Percentiles rank a stretch among this genome's conserved stretches.
These are phyloP conservation scores for Agapornis canus DNA, from an alignment of 2,797 vertebrate species.

Conservation along the genomic window DNA sequence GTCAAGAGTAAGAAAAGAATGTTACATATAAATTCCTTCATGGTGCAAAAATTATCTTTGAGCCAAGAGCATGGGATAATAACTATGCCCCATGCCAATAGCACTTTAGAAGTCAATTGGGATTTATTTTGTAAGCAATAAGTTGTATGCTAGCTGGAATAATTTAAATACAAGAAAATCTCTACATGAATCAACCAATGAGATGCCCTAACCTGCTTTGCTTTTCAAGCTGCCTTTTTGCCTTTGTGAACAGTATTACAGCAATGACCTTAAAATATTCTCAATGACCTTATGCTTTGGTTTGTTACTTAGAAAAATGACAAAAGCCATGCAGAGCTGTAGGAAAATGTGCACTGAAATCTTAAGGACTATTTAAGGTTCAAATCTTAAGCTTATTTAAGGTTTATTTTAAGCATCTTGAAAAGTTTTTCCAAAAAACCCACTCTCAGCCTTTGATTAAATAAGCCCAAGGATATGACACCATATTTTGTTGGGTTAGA, in stretches of 20 bases:
- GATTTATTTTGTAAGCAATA: background rate
- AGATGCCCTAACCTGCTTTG: background rate
- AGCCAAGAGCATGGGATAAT: background rate
- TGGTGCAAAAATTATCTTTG: background rate
- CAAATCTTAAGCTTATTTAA: background rate
- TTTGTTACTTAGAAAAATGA: background rate
- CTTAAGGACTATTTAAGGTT: background rate
- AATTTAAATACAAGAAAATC: background rate
- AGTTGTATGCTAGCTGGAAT: background rate
- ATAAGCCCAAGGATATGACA: background rate
- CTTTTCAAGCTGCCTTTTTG: background rate
- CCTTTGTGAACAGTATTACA: background rate
- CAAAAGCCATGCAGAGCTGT: background rate
- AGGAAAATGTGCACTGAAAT: background rate
- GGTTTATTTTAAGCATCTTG: background rate
- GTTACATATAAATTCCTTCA: background rate
- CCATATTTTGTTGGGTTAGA: background rate
- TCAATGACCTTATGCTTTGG: background rate
- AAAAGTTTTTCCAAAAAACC: background rate
- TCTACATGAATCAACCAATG: background rate
- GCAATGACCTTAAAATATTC: background rate
- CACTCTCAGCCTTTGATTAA: background rate
- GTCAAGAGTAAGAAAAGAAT: background rate
- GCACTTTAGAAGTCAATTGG: background rate
- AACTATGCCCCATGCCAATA: background rate